These are phyloP conservation scores for Macroteleia sp. DNA, from an alignment of 2,888 invertebrate species.

Conservation along the genomic window DNA sequence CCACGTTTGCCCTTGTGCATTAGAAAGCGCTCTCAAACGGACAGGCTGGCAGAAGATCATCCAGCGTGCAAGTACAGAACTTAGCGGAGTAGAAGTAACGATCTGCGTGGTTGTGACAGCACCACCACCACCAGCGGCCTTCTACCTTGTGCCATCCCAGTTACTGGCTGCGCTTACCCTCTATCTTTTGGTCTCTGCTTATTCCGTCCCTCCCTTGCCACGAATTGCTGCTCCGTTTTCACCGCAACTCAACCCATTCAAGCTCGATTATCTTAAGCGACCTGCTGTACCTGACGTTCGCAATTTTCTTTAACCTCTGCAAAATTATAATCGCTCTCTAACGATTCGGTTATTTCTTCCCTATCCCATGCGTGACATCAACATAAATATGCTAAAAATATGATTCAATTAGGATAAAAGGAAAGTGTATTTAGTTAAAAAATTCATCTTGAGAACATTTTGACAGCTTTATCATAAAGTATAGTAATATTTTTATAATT, in stretches of 20 bases:
- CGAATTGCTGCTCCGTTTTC: conserved; percentile 74
- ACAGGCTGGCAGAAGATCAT: no score
- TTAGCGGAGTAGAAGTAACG: conserved; percentile 79
- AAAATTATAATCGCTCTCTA: conserved; percentile 80
- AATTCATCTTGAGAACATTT: no score
- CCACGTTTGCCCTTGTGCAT: conserved; percentile 71
- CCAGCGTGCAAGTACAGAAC: conserved; percentile 70
- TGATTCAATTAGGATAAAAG: no score
- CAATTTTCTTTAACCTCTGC: conserved; percentile 77
- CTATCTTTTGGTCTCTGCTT: conserved; percentile 71
- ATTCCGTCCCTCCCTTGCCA: conserved; percentile 82
- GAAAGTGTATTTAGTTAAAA: no score
- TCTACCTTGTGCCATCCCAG: conserved; percentile 57
- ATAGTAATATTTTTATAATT: no score
- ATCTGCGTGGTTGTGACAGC: conserved; percentile 77
- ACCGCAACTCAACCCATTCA: conserved; percentile 75
- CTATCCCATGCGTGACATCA: conserved; percentile 43
- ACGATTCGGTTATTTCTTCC: conserved; percentile 49
- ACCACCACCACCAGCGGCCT: conserved; percentile 51
- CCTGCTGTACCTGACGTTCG: conserved; percentile 79
- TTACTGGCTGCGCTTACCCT: conserved; percentile 74
- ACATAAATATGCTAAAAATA: no score
- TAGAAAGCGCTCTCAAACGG: no score
- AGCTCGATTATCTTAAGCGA: conserved; percentile 73
- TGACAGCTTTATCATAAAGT: no score